Conservation (phyloP, 2,113 vertebrate genomes). For the Capricornis sumatraensis region DNA sequence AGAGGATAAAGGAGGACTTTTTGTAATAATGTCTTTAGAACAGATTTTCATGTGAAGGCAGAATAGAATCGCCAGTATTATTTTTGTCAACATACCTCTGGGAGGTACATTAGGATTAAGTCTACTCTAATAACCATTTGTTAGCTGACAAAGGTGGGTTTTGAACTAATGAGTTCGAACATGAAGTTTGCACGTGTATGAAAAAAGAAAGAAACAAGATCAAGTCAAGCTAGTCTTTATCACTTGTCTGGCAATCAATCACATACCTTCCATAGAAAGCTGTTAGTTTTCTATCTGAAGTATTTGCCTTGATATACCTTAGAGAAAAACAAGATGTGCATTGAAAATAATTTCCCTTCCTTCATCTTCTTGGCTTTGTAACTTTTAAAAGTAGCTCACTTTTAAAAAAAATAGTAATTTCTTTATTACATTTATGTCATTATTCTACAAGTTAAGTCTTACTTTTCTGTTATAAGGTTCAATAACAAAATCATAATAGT, state of each 20-base stretch:
- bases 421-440: constrained; percentile 3
- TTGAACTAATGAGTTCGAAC: not conserved
- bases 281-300: not conserved
- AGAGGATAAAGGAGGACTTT: not conserved
- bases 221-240: constrained; percentile 9
- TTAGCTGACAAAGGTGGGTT: not conserved
- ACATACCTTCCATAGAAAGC: not conserved
- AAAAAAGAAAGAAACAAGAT: not conserved
- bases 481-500: not conserved
- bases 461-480: not conserved
- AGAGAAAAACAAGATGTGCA: not conserved
- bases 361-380: constrained; percentile 18
- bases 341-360: not conserved
- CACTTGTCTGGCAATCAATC: not conserved
- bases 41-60: not conserved
- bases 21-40: not conserved
- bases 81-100: not conserved
- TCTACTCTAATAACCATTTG: not conserved
- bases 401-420: not conserved
- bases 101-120: not conserved
- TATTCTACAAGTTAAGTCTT: not conserved
- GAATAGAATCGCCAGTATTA: not conserved
- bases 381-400: not conserved
- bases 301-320: not conserved
- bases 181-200: not conserved